Conservation (phyloP, 2,888 invertebrate genomes). For the Onthophagus sagittarius region DNA sequence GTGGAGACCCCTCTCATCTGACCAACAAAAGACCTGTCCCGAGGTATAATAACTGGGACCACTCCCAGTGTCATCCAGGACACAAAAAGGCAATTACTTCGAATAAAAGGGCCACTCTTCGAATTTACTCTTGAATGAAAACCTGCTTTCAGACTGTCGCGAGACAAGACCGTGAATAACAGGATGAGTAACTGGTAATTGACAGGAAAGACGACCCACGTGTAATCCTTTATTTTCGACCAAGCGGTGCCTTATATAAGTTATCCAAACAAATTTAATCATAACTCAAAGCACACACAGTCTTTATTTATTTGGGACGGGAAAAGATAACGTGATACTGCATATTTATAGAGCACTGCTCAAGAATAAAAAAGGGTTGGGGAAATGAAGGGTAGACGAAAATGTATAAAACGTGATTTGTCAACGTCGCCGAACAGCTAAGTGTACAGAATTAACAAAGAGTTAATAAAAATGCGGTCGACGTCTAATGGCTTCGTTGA, state of each 20-base stretch:
- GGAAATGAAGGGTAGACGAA: not conserved
- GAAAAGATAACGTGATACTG: conserved; percentile 14
- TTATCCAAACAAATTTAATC: not conserved
- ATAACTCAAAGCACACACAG: not conserved
- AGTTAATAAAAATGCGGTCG: not conserved
- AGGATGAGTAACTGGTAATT: conserved; percentile 30
- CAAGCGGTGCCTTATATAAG: conserved; percentile 9
- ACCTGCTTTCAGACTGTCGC: conserved; percentile 8
- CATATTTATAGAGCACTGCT: conserved; percentile 15
- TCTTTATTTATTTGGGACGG: too few relatives aligned
- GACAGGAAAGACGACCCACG: conserved; percentile 32
- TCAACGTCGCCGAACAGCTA: conserved; percentile 5
- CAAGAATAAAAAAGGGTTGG: conserved; percentile 6
- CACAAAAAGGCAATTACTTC: conserved; percentile 17
- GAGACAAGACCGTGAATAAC: conserved; percentile 20
- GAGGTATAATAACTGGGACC: not conserved
- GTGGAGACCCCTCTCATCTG: not conserved
- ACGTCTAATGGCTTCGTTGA: not conserved
- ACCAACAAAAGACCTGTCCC: conserved; percentile 8
- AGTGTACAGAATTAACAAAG: not conserved
- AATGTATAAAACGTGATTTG: conserved; percentile 9
- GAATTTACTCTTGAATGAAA: conserved; percentile 12
- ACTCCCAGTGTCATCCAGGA: conserved; percentile 2
- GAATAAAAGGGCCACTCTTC: conserved; percentile 15
- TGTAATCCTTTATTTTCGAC: conserved; percentile 22